Percentiles rank a stretch among this genome's conserved stretches.
Evolutionary conservation across 2,888 invertebrate genomes (phyloP).

Genomic region (Dinocampus coccinellae): DNA sequence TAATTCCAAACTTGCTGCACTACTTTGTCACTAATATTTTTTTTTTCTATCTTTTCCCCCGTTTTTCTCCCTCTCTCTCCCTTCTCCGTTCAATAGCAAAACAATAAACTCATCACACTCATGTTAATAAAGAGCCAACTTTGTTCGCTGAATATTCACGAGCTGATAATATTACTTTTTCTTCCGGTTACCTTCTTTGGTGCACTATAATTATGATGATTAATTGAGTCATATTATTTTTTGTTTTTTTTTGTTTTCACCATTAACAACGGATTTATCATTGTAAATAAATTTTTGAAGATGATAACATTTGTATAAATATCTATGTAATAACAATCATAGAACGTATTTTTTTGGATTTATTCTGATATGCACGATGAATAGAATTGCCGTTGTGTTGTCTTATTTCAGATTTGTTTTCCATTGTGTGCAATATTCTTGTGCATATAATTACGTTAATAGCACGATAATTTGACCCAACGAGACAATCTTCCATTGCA

Average conservation of each 20-base stretch:
- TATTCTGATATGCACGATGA: neutral
- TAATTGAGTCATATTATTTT: no score
- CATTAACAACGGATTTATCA: slow-evolving; percentile 10
- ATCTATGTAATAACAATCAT: slow-evolving; percentile 43
- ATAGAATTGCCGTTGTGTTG: neutral
- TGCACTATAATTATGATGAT: neutral
- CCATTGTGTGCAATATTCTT: neutral
- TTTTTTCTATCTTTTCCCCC: no score
- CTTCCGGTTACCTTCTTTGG: neutral
- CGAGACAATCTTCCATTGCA: neutral
- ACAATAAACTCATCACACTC: neutral
- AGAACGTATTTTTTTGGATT: slow-evolving; percentile 27
- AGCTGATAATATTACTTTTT: neutral
- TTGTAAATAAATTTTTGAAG: slow-evolving; percentile 37
- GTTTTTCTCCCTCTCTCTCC: neutral
- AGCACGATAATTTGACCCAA: no score
- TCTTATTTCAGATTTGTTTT: neutral
- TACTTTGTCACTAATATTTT: neutral
- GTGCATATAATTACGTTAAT: neutral
- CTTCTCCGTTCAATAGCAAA: no score
- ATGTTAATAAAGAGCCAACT: no score
- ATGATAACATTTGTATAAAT: slow-evolving; percentile 49
- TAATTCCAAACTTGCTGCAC: neutral
- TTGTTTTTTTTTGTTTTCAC: slow-evolving; percentile 17
- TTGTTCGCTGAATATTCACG: no score